Evolutionary conservation across 2,113 vertebrate genomes (phyloP).

Genomic region (Tragelaphus buxtoni): DNA sequence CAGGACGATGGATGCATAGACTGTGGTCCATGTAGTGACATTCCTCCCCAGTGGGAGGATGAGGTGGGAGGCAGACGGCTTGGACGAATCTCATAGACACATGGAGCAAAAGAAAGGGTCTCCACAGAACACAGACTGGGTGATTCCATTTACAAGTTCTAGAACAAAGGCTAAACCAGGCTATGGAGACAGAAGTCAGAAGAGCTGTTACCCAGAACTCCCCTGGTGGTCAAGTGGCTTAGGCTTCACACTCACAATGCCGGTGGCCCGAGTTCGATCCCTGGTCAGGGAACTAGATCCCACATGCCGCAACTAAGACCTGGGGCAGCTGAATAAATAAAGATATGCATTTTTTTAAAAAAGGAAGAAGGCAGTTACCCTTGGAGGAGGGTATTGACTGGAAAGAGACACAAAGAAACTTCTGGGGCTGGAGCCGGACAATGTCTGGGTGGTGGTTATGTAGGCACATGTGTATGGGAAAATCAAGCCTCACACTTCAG

Average conservation of each 20-base stretch:
- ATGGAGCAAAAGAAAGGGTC: fast-evolving
- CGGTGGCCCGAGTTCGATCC: fast-evolving
- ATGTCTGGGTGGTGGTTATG: fast-evolving
- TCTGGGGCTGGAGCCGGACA: background rate
- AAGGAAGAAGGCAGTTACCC: background rate
- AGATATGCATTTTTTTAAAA: background rate
- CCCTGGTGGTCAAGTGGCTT: background rate
- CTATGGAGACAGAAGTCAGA: background rate
- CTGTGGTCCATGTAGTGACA: fast-evolving
- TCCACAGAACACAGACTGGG: fast-evolving
- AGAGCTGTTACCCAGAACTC: background rate
- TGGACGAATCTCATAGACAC: fast-evolving
- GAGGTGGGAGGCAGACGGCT: fast-evolving
- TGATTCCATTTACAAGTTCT: fast-evolving
- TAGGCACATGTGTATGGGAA: fast-evolving
- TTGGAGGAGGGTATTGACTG: fast-evolving
- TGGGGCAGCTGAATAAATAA: background rate
- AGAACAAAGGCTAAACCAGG: background rate
- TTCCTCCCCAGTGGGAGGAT: fast-evolving
- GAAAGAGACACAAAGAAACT: background rate
- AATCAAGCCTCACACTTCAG: background rate
- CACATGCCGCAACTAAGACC: background rate
- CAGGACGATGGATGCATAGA: fast-evolving
- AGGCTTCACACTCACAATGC: background rate
- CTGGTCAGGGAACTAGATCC: background rate